Evolutionary conservation across 2,797 vertebrate species (phyloP).

Genomic region (Poecilia gillii): DNA sequence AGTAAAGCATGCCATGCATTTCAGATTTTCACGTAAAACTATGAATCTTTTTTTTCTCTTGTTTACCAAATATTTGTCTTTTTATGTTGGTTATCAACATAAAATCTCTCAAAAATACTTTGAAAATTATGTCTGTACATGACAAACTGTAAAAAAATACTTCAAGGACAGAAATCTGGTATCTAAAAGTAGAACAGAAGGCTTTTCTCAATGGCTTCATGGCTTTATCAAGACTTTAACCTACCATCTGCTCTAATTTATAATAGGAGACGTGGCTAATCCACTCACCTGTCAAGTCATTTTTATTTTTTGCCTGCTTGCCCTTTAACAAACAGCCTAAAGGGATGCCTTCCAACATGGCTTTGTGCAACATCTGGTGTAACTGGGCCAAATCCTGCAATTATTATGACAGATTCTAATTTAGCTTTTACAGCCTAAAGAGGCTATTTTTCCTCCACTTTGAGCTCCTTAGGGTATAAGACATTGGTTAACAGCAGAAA

Average conservation of each 20-base stretch:
- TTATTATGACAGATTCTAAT: background rate
- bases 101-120: background rate
- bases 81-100: background rate
- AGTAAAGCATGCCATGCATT: background rate
- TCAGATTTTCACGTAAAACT: background rate
- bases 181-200: background rate
- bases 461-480: background rate
- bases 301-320: background rate
- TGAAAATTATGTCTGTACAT: background rate
- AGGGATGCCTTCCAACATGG: background rate
- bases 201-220: background rate
- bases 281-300: background rate
- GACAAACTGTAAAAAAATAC: background rate
- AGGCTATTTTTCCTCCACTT: background rate
- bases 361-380: constrained; percentile 11
- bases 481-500: background rate
- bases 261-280: constrained; percentile 4
- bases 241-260: background rate
- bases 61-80: background rate
- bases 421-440: background rate
- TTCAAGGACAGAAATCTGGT: background rate
- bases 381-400: background rate
- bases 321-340: background rate
- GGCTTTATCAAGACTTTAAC: background rate
- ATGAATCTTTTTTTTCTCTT: background rate